Percentiles rank a stretch among this genome's conserved stretches.
Conservation (phyloP, 2,888 invertebrate species). For the Boloria euphrosyne region DNA sequence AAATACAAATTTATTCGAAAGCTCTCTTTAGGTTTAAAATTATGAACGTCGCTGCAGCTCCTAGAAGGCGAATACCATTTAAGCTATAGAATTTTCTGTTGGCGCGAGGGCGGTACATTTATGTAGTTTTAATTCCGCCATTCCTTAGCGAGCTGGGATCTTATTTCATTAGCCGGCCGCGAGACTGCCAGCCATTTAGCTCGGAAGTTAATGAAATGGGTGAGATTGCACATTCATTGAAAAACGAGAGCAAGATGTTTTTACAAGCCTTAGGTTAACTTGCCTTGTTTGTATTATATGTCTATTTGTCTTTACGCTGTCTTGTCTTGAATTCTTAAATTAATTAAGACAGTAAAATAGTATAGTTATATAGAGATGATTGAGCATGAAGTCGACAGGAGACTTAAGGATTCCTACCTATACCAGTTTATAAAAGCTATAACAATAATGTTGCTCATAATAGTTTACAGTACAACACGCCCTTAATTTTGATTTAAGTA, state of each 20-base stretch:
- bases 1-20: conserved; percentile 2
- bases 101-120: conserved; percentile 70
- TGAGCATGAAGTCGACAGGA: too few species aligned
- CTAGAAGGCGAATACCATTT: conserved; percentile 47
- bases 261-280: neutral
- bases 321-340: too few species aligned
- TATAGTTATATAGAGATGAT: too few species aligned
- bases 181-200: conserved; percentile 73
- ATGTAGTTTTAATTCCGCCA: conserved; percentile 81
- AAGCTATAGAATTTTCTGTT: conserved; percentile 61
- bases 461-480: too few species aligned
- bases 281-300: too few species aligned
- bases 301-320: too few species aligned
- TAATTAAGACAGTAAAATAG: too few species aligned
- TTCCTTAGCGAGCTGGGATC: conserved; percentile 77
- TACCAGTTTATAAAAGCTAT: too few species aligned
- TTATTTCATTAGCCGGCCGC: conserved; percentile 80
- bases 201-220: conserved; percentile 61
- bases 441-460: too few species aligned
- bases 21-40: conserved; percentile 22
- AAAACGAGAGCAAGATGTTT: conserved; percentile 18
- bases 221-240: conserved; percentile 34
- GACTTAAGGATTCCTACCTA: too few species aligned
- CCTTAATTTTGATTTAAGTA: too few species aligned
- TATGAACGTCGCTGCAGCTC: conserved; percentile 34